Evolutionary conservation across 2,797 vertebrate species (phyloP).

Genomic region (Pantherophis vulpinus): DNA sequence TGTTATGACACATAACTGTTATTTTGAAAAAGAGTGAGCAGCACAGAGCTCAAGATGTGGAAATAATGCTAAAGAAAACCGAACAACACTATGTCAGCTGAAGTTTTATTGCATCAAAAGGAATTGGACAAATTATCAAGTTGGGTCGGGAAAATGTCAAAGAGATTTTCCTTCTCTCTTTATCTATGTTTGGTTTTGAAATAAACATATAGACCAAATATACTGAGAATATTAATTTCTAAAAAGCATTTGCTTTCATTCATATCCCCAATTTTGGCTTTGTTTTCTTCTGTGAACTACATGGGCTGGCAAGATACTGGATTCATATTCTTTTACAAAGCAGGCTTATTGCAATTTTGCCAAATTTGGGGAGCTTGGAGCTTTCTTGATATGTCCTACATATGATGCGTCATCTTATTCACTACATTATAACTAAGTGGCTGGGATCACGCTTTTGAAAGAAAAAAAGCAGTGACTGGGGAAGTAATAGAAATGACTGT

Average conservation of each 20-base stretch:
- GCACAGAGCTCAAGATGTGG: background rate
- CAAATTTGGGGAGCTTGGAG: background rate
- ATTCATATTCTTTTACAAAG: background rate
- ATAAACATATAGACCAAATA: background rate
- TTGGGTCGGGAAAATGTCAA: background rate
- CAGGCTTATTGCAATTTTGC: background rate
- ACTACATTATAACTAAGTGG: background rate
- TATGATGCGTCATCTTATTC: background rate
- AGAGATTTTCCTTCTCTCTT: background rate
- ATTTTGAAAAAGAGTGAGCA: background rate
- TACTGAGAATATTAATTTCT: background rate
- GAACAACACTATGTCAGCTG: background rate
- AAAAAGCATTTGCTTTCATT: background rate
- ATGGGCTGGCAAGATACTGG: background rate
- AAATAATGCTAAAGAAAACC: background rate
- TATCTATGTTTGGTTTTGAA: background rate
- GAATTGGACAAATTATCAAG: conserved; percentile 4
- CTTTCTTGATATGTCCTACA: background rate
- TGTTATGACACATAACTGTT: background rate
- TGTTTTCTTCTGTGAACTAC: background rate
- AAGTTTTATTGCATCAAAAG: background rate
- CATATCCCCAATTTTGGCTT: background rate
- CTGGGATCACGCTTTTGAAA: background rate
- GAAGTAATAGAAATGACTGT: background rate
- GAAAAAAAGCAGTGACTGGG: background rate